Evolutionary conservation across 2,888 invertebrate species (phyloP).

Genomic region (Carcina quercana): DNA sequence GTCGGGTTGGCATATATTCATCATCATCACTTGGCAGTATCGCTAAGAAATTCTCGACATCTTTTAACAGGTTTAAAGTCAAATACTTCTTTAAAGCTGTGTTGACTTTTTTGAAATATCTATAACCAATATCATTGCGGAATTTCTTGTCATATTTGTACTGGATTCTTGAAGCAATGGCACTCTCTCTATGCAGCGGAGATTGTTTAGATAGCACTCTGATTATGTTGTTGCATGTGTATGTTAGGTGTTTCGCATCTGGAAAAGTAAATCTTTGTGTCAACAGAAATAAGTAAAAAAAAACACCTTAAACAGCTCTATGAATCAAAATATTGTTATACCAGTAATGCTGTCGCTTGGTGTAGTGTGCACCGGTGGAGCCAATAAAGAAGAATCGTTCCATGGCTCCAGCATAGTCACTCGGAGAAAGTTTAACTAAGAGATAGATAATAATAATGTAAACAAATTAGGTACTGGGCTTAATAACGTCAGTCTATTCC

Average conservation of each 20-base stretch:
- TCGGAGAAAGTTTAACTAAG: no score
- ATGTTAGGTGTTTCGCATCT: slow-evolving; percentile 41
- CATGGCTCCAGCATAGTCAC: slow-evolving; percentile 56
- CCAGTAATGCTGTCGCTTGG: slow-evolving; percentile 26
- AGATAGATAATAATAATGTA: no score
- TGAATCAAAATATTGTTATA: slow-evolving; percentile 14
- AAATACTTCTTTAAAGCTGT: slow-evolving; percentile 67
- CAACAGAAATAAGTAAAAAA: background rate
- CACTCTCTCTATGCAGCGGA: slow-evolving; percentile 69
- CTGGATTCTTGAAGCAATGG: slow-evolving; percentile 68
- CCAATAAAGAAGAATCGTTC: slow-evolving; percentile 40
- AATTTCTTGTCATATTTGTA: slow-evolving; percentile 76
- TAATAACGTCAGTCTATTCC: no score
- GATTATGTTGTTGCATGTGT: slow-evolving; percentile 35
- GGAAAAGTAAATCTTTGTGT: slow-evolving; percentile 21
- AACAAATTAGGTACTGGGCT: no score
- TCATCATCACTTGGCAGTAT: slow-evolving; percentile 38
- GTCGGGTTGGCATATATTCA: slow-evolving; percentile 67
- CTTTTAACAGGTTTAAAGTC: slow-evolving; percentile 55
- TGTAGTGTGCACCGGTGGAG: slow-evolving; percentile 53
- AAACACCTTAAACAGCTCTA: background rate
- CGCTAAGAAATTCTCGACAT: slow-evolving; percentile 43
- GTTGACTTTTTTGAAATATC: slow-evolving; percentile 69
- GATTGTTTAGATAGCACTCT: slow-evolving; percentile 53
- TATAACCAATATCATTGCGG: slow-evolving; percentile 72